phyloP scores from a whole-genome alignment of 2,888 invertebrate genomes.

The Argyra leucocephala region DNA sequence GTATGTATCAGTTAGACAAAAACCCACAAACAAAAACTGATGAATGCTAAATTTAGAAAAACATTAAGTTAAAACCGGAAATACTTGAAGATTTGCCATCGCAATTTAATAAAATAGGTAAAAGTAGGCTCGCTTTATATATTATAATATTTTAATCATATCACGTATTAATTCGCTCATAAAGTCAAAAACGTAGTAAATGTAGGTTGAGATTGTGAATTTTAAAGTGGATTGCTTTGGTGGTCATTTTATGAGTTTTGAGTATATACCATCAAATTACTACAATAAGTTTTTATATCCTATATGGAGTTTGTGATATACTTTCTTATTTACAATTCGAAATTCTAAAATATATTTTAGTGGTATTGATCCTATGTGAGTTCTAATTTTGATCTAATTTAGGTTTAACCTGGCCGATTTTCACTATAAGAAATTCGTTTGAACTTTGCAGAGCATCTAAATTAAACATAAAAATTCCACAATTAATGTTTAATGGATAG shows the following conservation, averaged over 20 bases:
- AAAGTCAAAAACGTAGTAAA: background rate
- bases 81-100: background rate
- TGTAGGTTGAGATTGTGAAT: background rate
- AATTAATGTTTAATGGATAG: too few species aligned
- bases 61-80: background rate
- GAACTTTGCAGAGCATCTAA: too few species aligned
- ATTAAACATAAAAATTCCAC: too few species aligned
- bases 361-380: too few species aligned
- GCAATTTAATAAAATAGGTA: background rate
- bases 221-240: background rate
- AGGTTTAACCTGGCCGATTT: too few species aligned
- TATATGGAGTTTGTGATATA: too few species aligned
- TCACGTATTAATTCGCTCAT: background rate
- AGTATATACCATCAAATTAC: too few species aligned
- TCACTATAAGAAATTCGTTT: too few species aligned
- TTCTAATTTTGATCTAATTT: too few species aligned
- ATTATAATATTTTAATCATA: background rate
- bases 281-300: too few species aligned
- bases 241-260: background rate
- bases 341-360: too few species aligned
- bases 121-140: background rate
- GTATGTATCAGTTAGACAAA: background rate
- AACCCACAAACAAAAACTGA: background rate
- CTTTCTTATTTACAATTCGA: too few species aligned
- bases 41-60: background rate